Conservation (phyloP, 2,113 vertebrate genomes). For the Synodontis membranacea region DNA sequence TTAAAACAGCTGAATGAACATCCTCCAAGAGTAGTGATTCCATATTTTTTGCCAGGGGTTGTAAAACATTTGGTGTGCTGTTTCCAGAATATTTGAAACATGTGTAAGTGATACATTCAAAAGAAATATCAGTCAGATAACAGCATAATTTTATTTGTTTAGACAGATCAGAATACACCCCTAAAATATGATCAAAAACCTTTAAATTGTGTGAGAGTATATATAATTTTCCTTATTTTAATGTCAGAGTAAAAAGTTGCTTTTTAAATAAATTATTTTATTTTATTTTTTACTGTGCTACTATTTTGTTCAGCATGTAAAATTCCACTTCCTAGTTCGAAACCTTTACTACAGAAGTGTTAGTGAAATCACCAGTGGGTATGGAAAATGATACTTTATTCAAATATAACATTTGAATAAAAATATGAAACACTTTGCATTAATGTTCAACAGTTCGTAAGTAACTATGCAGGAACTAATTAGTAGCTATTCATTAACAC, state of each 20-base stretch:
- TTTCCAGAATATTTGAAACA: constrained; percentile 62
- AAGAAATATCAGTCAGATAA: constrained; percentile 35
- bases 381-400: not conserved
- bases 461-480: too few relatives aligned
- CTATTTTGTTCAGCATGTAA: not conserved
- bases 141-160: constrained; percentile 53
- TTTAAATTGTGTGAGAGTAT: constrained; percentile 49
- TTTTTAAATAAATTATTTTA: too few relatives aligned
- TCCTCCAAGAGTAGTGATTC: too few relatives aligned
- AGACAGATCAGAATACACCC: constrained; percentile 53
- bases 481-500: too few relatives aligned
- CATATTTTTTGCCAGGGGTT: too few relatives aligned
- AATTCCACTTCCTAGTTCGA: not conserved
- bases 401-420: not conserved
- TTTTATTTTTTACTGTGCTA: not conserved
- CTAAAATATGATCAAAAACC: constrained; percentile 49
- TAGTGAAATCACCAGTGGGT: not conserved
- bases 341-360: not conserved
- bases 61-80: constrained; percentile 48
- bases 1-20: too few relatives aligned
- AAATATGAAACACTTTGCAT: not conserved
- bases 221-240: constrained; percentile 51
- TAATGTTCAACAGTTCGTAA: too few relatives aligned
- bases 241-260: constrained; percentile 28
- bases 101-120: constrained; percentile 56